phyloP scores from a whole-genome alignment of 2,797 vertebrate species.

The Sciurus vulgaris region DNA sequence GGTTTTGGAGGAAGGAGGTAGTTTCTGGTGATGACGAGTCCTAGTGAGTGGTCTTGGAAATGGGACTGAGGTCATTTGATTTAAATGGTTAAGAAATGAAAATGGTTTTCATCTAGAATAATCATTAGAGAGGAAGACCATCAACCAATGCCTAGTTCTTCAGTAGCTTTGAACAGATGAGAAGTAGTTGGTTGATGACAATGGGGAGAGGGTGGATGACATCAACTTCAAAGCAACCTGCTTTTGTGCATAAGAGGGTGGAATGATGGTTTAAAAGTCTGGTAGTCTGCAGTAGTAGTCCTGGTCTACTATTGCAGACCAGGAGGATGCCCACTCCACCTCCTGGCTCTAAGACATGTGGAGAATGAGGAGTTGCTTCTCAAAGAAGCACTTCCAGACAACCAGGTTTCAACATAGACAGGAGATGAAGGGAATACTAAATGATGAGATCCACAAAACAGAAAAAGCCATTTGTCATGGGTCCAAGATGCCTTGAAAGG shows the following conservation, averaged over 20 bases:
- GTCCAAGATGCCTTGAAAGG: not conserved
- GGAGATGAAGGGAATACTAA: not conserved
- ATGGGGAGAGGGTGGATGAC: not conserved
- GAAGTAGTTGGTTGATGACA: not conserved
- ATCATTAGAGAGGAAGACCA: conserved; percentile 15
- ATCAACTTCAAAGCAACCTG: not conserved
- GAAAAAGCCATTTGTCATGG: not conserved
- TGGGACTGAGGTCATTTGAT: not conserved
- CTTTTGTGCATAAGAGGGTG: not conserved
- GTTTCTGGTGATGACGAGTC: not conserved
- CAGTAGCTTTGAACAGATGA: not conserved
- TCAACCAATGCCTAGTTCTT: not conserved
- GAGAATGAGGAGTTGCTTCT: not conserved
- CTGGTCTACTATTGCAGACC: not conserved
- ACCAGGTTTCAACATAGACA: not conserved
- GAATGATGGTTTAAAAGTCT: not conserved
- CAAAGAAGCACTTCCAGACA: not conserved
- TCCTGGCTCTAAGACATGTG: not conserved
- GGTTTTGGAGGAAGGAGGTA: not conserved
- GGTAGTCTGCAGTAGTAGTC: no score
- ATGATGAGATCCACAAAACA: not conserved
- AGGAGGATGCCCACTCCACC: not conserved
- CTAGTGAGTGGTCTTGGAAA: not conserved
- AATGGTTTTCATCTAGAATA: not conserved
- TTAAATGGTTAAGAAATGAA: not conserved